Evolutionary conservation across 2,888 invertebrate species (phyloP).

Genomic region (Noctua comes): DNA sequence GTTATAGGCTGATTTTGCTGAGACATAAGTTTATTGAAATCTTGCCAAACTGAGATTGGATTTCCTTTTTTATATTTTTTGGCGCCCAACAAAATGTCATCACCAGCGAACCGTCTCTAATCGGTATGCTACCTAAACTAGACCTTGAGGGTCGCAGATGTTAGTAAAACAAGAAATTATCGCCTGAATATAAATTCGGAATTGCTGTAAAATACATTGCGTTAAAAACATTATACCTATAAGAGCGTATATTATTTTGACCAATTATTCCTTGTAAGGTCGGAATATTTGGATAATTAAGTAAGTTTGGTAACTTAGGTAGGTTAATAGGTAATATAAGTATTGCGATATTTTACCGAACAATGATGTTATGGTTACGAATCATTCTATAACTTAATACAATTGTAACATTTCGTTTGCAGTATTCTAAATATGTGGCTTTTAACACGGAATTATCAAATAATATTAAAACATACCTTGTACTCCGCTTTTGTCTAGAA

Average conservation of each 20-base stretch:
- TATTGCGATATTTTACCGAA: background rate
- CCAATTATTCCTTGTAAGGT: background rate
- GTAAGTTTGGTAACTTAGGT: background rate
- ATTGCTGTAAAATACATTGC: background rate
- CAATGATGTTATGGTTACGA: background rate
- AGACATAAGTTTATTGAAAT: background rate
- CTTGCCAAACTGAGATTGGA: background rate
- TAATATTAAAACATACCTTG: slow-evolving; percentile 94
- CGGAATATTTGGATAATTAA: background rate
- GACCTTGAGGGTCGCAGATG: background rate
- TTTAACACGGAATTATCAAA: slow-evolving; percentile 24
- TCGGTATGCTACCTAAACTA: background rate
- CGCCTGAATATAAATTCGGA: slow-evolving; percentile 25
- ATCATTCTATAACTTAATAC: background rate
- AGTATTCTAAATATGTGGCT: slow-evolving; percentile 46
- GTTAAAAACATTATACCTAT: background rate
- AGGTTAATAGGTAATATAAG: background rate
- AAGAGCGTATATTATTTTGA: background rate
- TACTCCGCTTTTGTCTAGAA: slow-evolving; percentile 98
- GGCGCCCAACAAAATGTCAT: background rate
- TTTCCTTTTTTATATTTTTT: background rate
- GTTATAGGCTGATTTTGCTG: background rate
- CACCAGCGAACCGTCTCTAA: background rate
- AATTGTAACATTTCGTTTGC: slow-evolving; percentile 61
- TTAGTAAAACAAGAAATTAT: background rate